Conservation (phyloP, 2,797 vertebrate species). For the Gallinago solitaria region DNA sequence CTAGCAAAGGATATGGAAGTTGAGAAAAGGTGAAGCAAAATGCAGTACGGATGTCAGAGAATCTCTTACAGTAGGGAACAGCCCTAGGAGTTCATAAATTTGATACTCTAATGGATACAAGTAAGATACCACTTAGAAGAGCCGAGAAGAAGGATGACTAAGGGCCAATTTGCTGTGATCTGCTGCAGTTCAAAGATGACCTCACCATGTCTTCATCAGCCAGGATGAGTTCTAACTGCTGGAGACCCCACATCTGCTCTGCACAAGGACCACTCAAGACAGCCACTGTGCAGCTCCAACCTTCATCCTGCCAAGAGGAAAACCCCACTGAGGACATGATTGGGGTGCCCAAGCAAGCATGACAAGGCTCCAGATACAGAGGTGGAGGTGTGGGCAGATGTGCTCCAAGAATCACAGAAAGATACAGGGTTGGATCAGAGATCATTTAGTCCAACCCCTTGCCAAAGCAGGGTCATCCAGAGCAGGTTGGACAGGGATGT, state of each 20-base stretch:
- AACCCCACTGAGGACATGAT: fast-evolving
- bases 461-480: background rate
- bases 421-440: background rate
- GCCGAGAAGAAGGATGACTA: background rate
- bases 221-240: background rate
- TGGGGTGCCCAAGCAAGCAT: background rate
- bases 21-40: background rate
- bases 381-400: fast-evolving
- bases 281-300: background rate
- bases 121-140: too few relatives aligned
- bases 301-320: background rate
- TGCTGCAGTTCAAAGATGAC: background rate
- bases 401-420: background rate
- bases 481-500: background rate
- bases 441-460: background rate
- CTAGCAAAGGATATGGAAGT: background rate
- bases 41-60: background rate
- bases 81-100: background rate
- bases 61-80: background rate
- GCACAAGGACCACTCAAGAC: background rate
- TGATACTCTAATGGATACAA: background rate
- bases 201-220: background rate
- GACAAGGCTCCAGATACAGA: background rate
- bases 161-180: background rate
- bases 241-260: background rate